Evolutionary conservation across 2,113 vertebrate species (phyloP).

Genomic region (Panurus biarmicus): DNA sequence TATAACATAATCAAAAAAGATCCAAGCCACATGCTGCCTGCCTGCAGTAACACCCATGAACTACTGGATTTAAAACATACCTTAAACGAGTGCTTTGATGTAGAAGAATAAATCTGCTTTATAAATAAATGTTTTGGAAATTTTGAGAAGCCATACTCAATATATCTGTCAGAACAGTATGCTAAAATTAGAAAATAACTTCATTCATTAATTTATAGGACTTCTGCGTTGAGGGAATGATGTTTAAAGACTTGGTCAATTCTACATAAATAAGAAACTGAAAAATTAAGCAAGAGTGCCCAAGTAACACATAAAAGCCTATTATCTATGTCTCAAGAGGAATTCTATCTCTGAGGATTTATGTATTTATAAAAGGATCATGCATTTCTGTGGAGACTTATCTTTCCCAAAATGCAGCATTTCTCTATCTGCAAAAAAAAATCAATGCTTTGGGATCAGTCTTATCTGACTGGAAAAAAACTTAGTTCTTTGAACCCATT

Average conservation of each 20-base stretch:
- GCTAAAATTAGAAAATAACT: neutral
- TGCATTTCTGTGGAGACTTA: neutral
- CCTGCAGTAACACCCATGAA: neutral
- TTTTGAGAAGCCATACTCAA: neutral
- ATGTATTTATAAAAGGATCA: neutral
- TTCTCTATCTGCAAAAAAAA: neutral
- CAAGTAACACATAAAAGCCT: neutral
- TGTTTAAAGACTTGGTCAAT: neutral
- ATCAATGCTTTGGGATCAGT: neutral
- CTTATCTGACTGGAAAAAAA: neutral
- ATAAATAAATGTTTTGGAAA: neutral
- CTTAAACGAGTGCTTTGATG: neutral
- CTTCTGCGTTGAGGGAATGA: neutral
- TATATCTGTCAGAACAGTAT: neutral
- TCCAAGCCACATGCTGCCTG: neutral
- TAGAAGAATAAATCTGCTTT: neutral
- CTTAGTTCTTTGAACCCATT: neutral
- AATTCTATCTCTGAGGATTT: neutral
- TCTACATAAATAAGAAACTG: neutral
- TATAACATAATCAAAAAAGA: neutral
- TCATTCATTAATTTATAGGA: neutral
- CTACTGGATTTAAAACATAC: neutral
- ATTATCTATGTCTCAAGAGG: neutral
- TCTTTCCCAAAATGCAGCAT: neutral
- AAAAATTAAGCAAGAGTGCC: neutral